phyloP scores from a whole-genome alignment of 2,797 vertebrate species.

The Girardinus metallicus region DNA sequence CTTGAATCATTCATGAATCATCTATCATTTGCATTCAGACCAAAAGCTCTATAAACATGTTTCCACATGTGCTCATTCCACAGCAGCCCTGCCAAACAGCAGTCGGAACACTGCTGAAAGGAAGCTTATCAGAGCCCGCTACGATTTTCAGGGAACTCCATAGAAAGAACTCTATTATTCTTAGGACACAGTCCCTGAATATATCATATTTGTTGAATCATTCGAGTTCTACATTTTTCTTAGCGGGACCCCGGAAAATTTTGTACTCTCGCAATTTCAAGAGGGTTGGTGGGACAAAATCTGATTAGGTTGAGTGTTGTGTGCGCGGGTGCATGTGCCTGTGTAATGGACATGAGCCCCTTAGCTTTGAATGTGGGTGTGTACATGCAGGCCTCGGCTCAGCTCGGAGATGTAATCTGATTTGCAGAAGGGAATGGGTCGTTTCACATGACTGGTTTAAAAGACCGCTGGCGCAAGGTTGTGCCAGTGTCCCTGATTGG shows the following conservation, averaged over 20 bases:
- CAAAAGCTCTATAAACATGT: conserved; percentile 73
- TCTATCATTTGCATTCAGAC: conserved; percentile 69
- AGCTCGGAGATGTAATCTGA: conserved; percentile 83
- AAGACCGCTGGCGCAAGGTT: conserved; percentile 75
- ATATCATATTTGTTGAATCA: conserved; percentile 4
- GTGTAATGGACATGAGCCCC: conserved; percentile 37
- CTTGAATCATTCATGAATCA: conserved; percentile 68
- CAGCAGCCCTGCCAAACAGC: conserved; percentile 62
- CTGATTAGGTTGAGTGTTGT: conserved; percentile 51
- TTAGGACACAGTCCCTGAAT: background rate
- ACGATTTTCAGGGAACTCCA: conserved; percentile 36
- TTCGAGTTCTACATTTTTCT: conserved; percentile 5
- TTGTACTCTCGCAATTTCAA: conserved; percentile 24
- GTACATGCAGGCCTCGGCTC: conserved; percentile 72
- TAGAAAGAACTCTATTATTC: conserved; percentile 3
- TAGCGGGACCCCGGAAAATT: background rate
- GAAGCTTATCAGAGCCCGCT: conserved; percentile 59
- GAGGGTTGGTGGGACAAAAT: conserved; percentile 50
- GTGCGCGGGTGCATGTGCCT: conserved; percentile 33
- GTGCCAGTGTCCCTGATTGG: conserved; percentile 72
- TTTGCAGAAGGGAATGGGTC: conserved; percentile 81
- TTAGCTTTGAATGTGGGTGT: conserved; percentile 60
- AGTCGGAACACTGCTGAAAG: conserved; percentile 53
- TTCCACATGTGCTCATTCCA: conserved; percentile 75
- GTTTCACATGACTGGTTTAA: conserved; percentile 86